Evolutionary conservation across 2,113 vertebrate genomes (phyloP), one percentile per base, ranked within the genome.

Genomic region (Eulemur rufifrons): DNA sequence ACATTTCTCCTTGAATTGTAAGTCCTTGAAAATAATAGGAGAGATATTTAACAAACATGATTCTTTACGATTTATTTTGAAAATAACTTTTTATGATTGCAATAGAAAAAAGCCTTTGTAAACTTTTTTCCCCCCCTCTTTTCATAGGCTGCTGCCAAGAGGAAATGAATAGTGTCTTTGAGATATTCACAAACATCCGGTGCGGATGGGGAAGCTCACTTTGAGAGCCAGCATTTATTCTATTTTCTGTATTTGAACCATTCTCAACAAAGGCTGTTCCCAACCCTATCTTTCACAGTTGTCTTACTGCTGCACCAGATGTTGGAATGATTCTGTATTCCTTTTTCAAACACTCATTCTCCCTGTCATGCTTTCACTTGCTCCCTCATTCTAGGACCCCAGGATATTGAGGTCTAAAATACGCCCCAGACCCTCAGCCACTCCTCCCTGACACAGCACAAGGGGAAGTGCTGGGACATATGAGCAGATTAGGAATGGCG

Each of bases 111-210:
- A 80, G 91, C 64, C 64, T 96, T 95, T 97, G 89, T 76, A 96
- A 95, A 93, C 50, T 27, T 42, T 59, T 56, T 42, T 32, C 13
- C 25, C 9, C 8, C 54, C 9, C 10, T 37, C 61, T 45, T 52
- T 96, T 90, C 82, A 73, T 39, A 86, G 42, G 52, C 50, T 66
- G 80, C 86, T 97, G 97, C 97, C 97, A 98, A 97, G 80, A 84
- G 59, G 74, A 95, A 95, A 97, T 97, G 96, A 97, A 98, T 97
- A 76, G 77, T 42, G 94, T 96, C 96, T 93, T 97, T 97, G 94
- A 97, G 96, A 95, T 76, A 82, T 21, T 78, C 94, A 81, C 80
- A 97, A 97, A 97, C 95, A 97, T 97, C 95, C 74, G 39, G 83
- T 89, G 47, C 1, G 23, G 92, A 96, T 94, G 89, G 80, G 50